A percentile compares a stretch with the other conserved stretches of the same genome.
These are phyloP conservation scores for Linyphia triangularis DNA, from an alignment of 2,888 invertebrate genomes.

Conservation along the genomic window DNA sequence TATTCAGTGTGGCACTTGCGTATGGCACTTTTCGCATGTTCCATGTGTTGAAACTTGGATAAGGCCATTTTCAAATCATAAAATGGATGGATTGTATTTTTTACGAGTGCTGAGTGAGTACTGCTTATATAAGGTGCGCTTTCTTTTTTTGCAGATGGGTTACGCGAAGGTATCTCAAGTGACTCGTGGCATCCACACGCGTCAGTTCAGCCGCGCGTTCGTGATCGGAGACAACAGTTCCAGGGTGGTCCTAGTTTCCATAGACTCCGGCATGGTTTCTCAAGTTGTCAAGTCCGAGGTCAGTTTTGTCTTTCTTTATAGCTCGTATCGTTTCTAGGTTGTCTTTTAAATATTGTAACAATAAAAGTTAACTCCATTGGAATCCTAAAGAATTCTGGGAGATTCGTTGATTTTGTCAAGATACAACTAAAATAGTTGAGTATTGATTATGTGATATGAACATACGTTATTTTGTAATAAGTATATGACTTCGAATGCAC, in stretches of 20 bases:
- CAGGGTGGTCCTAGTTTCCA: conserved; percentile 89
- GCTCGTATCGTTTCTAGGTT: not conserved
- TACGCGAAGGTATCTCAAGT: conserved; percentile 92
- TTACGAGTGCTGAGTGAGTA: not conserved
- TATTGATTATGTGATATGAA: too few relatives aligned
- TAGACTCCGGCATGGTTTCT: conserved; percentile 93
- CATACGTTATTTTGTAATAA: too few relatives aligned
- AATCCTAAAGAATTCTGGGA: too few relatives aligned
- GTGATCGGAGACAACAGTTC: conserved; percentile 83
- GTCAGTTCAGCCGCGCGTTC: conserved; percentile 92
- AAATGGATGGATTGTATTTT: not conserved
- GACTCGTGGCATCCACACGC: conserved; percentile 90
- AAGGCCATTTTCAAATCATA: too few relatives aligned
- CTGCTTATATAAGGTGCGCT: too few relatives aligned
- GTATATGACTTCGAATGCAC: too few relatives aligned
- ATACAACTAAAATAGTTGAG: not conserved
- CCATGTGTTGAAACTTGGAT: not conserved
- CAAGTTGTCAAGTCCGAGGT: conserved; percentile 89
- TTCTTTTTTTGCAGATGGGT: conserved; percentile 87
- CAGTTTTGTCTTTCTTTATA: conserved; percentile 77
- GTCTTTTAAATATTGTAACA: not conserved
- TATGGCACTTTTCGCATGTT: too few relatives aligned
- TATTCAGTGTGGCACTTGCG: too few relatives aligned
- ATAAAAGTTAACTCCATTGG: not conserved
- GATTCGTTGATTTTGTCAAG: not conserved